Percentiles rank a stretch among this genome's conserved stretches.
phyloP scores from a whole-genome alignment of 1,140 invertebrate genomes.

The Vanessa atalanta region DNA sequence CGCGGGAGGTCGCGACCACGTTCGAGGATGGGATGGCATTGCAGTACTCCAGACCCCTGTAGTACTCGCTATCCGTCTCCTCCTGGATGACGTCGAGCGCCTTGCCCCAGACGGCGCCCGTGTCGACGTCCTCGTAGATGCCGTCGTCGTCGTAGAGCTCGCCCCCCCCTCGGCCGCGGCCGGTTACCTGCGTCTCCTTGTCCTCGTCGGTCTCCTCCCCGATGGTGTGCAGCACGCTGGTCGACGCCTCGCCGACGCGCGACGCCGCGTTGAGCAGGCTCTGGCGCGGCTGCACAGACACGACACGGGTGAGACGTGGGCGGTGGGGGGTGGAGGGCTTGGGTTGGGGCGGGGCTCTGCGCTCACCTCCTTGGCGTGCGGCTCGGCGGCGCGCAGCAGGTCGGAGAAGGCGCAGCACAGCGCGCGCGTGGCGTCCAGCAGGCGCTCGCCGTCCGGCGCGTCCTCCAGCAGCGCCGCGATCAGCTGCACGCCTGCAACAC shows the following conservation, averaged over 20 bases:
- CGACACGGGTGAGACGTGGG: too few species aligned
- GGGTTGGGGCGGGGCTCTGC: not conserved
- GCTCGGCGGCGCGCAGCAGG: conserved; percentile 95
- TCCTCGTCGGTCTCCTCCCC: conserved; percentile 93
- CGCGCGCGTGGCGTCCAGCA: conserved; percentile 95
- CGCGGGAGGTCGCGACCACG: too few species aligned
- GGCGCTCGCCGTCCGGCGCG: conserved; percentile 88
- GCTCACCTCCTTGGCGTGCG: conserved; percentile 92
- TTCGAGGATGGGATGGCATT: conserved; percentile 38
- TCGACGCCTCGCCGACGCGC: conserved; percentile 96
- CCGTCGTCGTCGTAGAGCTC: conserved; percentile 64
- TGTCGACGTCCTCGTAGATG: conserved; percentile 77
- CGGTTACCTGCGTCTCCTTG: conserved; percentile 85
- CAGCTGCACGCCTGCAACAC: conserved; percentile 86
- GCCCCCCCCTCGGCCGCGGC: too few species aligned
- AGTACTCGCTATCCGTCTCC: conserved; percentile 78
- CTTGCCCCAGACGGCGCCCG: conserved; percentile 51
- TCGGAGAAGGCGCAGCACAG: conserved; percentile 97
- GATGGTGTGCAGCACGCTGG: conserved; percentile 95
- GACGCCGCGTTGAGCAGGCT: conserved; percentile 96
- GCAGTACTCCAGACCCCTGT: conserved; percentile 70
- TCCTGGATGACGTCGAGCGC: conserved; percentile 75
- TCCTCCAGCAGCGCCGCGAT: conserved; percentile 97
- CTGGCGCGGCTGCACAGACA: conserved; percentile 88
- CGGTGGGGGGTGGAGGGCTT: not conserved